Evolutionary conservation across 2,797 vertebrate genomes (phyloP), one percentile per base, ranked within the genome.

Genomic region (Mycteria americana): DNA sequence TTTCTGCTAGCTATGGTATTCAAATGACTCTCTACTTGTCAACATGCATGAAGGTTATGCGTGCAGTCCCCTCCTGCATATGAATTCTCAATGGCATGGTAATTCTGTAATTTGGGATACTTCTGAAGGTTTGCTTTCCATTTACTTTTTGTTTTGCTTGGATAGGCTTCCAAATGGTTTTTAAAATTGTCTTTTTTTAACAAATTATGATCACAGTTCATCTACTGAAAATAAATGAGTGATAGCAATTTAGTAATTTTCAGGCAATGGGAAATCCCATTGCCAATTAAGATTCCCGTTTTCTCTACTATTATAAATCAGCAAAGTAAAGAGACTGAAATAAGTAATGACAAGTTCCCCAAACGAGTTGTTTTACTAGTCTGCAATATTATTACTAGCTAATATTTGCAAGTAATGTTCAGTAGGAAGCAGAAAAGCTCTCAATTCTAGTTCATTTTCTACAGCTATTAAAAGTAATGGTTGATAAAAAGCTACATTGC

Each of bases 101-200:
- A 80, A 88, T 88, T 88, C 16, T 43, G 17, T 72, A 33, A 87
- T 67, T 90, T 8, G 9, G 75, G 94, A 33, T 30, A 46, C 48
- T 92, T 92, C 19, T 22, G 7, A 62, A 85, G 41, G 68, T 93
- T 95, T 95, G 37, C 59, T 92, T 97, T 95, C 81, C 43, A 88
- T 90, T 93, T 88, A 54, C n/a, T 31, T 92, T 84, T 82, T 92
- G 59, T 50, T 73, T 95, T 92, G 83, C 94, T 86, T 90, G 85
- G 77, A 22, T 64, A 90, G 56, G 56, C 64, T 92, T 95, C 74
- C 53, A 93, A 91, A 86, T 84, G 50, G 2, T 35, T 90, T 95
- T 92, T 33, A 0, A 48, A 95, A 75, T 59, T 81, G 35, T 62
- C 33, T 53, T 81, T 60, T 92, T 68, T 17, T 14, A 89, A 75